phyloP scores from a whole-genome alignment of 2,113 vertebrate genomes.

The Naja naja region DNA sequence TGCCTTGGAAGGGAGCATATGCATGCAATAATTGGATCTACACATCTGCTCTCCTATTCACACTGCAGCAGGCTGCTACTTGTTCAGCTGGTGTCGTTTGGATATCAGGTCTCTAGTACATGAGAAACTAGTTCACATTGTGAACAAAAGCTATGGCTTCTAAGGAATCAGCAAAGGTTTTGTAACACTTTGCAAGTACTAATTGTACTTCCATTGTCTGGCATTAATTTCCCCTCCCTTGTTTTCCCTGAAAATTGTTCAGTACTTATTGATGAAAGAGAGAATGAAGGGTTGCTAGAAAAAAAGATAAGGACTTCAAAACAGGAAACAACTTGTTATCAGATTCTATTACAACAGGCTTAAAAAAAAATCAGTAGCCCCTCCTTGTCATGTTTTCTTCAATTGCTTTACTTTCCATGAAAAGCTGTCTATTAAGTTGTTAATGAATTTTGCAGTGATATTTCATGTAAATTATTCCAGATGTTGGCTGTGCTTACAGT shows the following conservation, averaged over 20 bases:
- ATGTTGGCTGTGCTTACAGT: not conserved
- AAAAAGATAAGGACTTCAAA: not conserved
- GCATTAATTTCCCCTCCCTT: not conserved
- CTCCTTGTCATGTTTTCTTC: conserved; percentile 7
- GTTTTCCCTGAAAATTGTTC: not conserved
- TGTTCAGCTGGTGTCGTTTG: not conserved
- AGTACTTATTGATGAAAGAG: not conserved
- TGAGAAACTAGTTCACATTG: not conserved
- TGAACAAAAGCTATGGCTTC: not conserved
- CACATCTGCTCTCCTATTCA: not conserved
- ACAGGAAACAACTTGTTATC: not conserved
- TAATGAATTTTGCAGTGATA: conserved; percentile 15
- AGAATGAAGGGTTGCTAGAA: not conserved
- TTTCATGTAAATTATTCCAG: conserved; percentile 25
- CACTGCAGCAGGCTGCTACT: not conserved
- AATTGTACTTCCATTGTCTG: not conserved
- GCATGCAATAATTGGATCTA: not conserved
- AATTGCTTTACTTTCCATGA: conserved; percentile 12
- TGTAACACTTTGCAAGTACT: not conserved
- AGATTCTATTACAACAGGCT: not conserved
- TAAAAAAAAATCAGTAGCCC: not conserved
- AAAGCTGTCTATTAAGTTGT: conserved; percentile 16
- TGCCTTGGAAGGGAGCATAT: not conserved
- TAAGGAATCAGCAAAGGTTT: not conserved
- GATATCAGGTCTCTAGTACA: not conserved